phyloP scores from a whole-genome alignment of 2,797 vertebrate genomes.

The Echiichthys vipera region DNA sequence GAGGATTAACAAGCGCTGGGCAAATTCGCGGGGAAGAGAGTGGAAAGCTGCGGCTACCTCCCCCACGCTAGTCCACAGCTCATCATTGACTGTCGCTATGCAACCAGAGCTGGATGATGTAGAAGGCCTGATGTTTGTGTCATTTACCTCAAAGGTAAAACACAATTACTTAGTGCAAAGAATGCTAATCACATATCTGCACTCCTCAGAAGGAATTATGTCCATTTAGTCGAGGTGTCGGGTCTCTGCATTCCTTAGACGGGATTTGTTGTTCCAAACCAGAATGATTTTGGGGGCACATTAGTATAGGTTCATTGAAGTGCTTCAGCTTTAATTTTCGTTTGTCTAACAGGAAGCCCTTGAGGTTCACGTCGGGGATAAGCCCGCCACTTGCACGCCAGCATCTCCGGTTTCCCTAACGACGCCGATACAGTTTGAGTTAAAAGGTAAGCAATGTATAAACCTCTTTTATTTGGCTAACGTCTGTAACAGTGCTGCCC shows the following conservation, averaged over 20 bases:
- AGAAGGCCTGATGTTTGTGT: constrained; percentile 96
- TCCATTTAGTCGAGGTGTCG: neutral
- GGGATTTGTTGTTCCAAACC: neutral
- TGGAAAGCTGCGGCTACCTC: constrained; percentile 69
- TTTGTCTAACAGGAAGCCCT: constrained; percentile 78
- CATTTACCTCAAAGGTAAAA: constrained; percentile 94
- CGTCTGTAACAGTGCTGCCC: neutral
- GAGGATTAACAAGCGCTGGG: constrained; percentile 58
- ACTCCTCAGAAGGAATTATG: neutral
- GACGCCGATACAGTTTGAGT: neutral
- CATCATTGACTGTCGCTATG: constrained; percentile 77
- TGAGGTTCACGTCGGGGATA: constrained; percentile 71
- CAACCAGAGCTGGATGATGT: constrained; percentile 95
- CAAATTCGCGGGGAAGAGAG: constrained; percentile 31
- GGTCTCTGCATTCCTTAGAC: neutral
- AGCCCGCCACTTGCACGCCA: constrained; percentile 10
- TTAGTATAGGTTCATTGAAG: neutral
- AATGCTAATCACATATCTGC: neutral
- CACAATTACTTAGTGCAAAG: neutral
- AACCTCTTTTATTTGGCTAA: neutral
- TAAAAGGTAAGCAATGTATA: constrained; percentile 34
- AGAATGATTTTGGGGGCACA: neutral
- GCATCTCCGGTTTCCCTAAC: constrained; percentile 29
- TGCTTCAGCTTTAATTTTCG: neutral
- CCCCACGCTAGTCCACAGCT: constrained; percentile 46